Conservation (phyloP, 1,140 invertebrate genomes). For the Trichonephila clavipes region DNA sequence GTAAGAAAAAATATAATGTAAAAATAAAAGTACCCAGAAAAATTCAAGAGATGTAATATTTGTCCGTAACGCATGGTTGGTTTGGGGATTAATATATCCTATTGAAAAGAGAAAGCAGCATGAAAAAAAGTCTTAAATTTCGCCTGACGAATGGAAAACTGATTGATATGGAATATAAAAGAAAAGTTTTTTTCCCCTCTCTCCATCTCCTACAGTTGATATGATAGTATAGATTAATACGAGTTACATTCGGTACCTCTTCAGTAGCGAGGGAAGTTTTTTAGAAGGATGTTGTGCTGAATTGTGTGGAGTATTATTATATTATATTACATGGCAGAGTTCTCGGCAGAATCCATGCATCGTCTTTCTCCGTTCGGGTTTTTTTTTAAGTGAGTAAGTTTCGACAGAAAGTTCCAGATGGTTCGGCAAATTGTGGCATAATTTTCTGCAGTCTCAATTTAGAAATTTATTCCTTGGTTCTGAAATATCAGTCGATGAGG, state of each 20-base stretch:
- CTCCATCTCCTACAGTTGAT: not conserved
- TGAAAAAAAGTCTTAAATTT: conserved; percentile 67
- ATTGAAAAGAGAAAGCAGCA: not conserved
- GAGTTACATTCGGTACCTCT: not conserved
- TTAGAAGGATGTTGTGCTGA: not conserved
- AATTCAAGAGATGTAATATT: conserved; percentile 64
- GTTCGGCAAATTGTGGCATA: conserved; percentile 34
- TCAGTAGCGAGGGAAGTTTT: not conserved
- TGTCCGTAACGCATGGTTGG: conserved; percentile 42
- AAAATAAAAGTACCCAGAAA: not conserved
- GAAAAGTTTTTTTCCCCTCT: conserved; percentile 22
- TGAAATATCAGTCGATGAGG: not conserved
- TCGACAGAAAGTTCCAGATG: conserved; percentile 18
- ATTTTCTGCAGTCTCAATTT: conserved; percentile 16
- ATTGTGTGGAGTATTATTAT: conserved; percentile 47
- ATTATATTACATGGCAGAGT: not conserved
- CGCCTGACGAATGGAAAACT: conserved; percentile 58
- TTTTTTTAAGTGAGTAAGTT: not conserved
- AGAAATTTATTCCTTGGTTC: conserved; percentile 13
- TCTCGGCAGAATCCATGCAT: not conserved
- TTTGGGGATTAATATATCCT: conserved; percentile 66
- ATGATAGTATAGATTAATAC: conserved; percentile 47
- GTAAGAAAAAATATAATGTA: not conserved
- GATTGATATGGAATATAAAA: conserved; percentile 69
- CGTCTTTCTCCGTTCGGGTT: not conserved